Conservation (phyloP, 2,888 invertebrate genomes). For the Tipula helvola region DNA sequence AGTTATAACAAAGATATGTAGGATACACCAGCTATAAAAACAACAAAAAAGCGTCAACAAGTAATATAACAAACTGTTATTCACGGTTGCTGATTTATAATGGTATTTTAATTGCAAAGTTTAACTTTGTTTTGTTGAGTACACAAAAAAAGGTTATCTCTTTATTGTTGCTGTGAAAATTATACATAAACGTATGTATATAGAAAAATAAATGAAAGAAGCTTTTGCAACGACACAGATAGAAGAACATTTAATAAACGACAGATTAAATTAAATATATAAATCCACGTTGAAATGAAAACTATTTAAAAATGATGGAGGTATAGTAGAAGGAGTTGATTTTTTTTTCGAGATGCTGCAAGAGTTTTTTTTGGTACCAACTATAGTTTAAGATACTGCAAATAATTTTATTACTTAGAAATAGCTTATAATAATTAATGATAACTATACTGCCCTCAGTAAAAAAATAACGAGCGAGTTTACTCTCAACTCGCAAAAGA, state of each 20-base stretch:
- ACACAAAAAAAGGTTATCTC: neutral
- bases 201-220: neutral
- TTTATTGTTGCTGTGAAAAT: neutral
- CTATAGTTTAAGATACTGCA: too few species aligned
- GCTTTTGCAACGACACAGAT: neutral
- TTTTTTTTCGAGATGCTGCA: too few species aligned
- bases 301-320: neutral
- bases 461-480: too few species aligned
- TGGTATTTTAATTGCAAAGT: neutral
- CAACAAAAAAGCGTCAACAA: neutral
- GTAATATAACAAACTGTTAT: neutral
- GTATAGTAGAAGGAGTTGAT: neutral
- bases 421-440: too few species aligned
- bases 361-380: too few species aligned
- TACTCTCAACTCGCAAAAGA: too few species aligned
- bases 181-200: neutral
- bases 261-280: neutral
- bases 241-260: neutral
- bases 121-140: neutral
- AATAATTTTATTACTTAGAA: too few species aligned
- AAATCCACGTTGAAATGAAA: neutral
- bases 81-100: conserved; percentile 4
- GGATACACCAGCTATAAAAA: neutral
- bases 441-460: too few species aligned
- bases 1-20: neutral